A percentile compares a stretch with the other conserved stretches of the same genome.
These are phyloP conservation scores for Eulemur rubriventer DNA, from an alignment of 2,797 vertebrate genomes.

Conservation along the genomic window DNA sequence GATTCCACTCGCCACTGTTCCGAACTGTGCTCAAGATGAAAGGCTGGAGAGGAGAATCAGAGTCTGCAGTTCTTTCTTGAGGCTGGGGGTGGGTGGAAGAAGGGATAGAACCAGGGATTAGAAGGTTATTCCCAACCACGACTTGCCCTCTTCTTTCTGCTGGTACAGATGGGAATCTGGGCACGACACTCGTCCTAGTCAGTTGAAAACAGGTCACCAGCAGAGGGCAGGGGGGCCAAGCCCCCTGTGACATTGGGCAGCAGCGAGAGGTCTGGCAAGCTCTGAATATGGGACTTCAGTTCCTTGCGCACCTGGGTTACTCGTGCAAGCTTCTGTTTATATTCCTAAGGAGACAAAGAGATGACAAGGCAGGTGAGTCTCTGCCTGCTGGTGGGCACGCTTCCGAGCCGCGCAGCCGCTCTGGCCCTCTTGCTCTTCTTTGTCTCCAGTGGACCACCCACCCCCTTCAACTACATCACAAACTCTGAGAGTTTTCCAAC, in stretches of 20 bases:
- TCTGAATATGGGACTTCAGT: constrained; percentile 99
- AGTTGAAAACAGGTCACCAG: constrained; percentile 98
- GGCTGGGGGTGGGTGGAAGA: constrained; percentile 48
- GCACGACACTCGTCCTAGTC: constrained; percentile 88
- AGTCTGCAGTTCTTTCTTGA: constrained; percentile 79
- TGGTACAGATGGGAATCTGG: constrained; percentile 75
- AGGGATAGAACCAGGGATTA: constrained; percentile 41
- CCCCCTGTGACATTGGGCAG: constrained; percentile 97
- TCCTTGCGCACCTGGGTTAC: constrained; percentile 99
- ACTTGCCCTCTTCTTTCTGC: constrained; percentile 79
- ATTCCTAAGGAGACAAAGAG: constrained; percentile 89
- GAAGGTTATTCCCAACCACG: constrained; percentile 71
- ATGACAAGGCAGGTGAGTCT: background rate
- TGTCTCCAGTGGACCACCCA: background rate
- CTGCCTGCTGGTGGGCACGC: background rate
- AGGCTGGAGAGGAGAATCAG: constrained; percentile 56
- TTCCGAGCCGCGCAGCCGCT: background rate
- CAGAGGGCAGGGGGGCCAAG: constrained; percentile 96
- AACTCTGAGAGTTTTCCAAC: background rate
- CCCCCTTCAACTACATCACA: background rate
- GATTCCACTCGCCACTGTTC: constrained; percentile 53
- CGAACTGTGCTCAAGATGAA: constrained; percentile 53
- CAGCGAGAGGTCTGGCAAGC: constrained; percentile 96
- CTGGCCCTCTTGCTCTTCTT: background rate
- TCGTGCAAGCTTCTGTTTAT: constrained; percentile 97